Evolutionary conservation across 2,888 invertebrate genomes (phyloP), one percentile per base, ranked within the genome.

Genomic region (Lycia hirtaria): DNA sequence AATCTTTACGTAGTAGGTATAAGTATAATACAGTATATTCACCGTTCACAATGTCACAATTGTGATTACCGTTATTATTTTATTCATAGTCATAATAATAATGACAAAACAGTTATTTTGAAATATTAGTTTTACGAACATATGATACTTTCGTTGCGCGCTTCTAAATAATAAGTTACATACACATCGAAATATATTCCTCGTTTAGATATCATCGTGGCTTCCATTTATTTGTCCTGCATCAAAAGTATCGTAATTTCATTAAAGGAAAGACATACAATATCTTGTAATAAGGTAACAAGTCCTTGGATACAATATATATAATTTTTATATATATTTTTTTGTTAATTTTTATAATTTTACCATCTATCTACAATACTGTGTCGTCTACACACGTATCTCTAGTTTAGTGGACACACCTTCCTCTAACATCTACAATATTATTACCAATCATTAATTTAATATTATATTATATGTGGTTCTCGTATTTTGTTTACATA

Each of bases 401-500:
- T 52, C 73, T 77, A 80, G 69, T 73, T 69, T 72, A 78, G 75
- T 78, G 81, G 82, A 81, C 82, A 80, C 80, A 74, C 69, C 65
- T 38, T n/a, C 60, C 52, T 67, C 78, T 80, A 76, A 71, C 63
- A 33, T 43, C 76, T 79, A 80, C 74, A 67, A 67, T 73, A 68
- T 64, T 62, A 56, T 72, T 69, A 75, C 69, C 72, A 69, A 73
- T 71, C 67, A 69, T 58, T 56, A 37, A 33, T 62, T 56, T 61
- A 51, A 44, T 40, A 52, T 51, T 47, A 43, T 41, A 49, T 44
- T 37, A 30, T 33, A 7, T 32, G 52, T 54, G 40, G 49, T 45
- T 52, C 62, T 49, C 49, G 22, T 50, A 40, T 47, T 40, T 49
- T 15, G 41, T 50, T 52, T 24, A 54, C 38, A 41, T 38, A n/a